phyloP scores from a whole-genome alignment of 1,140 invertebrate genomes.

The Apis dorsata region DNA sequence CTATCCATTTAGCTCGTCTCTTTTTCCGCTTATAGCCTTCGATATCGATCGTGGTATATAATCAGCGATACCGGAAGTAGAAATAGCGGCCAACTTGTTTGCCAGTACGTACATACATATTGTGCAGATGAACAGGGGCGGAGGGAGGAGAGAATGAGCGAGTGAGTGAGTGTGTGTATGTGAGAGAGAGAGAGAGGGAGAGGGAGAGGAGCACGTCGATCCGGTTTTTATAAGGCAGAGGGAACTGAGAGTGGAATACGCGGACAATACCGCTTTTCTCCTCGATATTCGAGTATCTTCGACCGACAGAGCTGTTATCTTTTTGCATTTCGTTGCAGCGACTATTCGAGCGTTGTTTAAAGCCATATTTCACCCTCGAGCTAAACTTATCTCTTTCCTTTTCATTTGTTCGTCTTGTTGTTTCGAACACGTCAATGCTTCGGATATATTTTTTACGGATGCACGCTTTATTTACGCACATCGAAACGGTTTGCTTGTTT shows the following conservation, averaged over 20 bases:
- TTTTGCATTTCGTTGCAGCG: neutral
- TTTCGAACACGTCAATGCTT: too few relatives aligned
- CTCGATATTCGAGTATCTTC: neutral
- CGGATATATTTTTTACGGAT: neutral
- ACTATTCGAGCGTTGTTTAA: neutral
- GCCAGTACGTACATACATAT: neutral
- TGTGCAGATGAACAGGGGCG: too few relatives aligned
- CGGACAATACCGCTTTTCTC: neutral
- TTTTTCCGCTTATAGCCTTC: neutral
- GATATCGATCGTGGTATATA: conserved; percentile 1
- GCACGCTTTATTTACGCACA: neutral
- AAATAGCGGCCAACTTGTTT: conserved; percentile 3
- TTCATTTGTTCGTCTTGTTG: neutral
- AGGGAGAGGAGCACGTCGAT: neutral
- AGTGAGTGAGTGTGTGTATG: too few relatives aligned
- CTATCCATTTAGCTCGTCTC: neutral
- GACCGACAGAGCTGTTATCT: neutral
- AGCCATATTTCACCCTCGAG: neutral
- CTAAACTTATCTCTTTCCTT: neutral
- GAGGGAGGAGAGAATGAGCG: too few relatives aligned
- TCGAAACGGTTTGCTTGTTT: conserved; percentile 3
- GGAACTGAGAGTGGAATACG: neutral
- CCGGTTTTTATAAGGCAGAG: neutral
- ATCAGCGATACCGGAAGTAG: conserved; percentile 27
- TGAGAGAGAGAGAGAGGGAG: too few relatives aligned